Evolutionary conservation across 2,113 vertebrate genomes (phyloP), one percentile per base, ranked within the genome.

Genomic region (Dasypus novemcinctus): DNA sequence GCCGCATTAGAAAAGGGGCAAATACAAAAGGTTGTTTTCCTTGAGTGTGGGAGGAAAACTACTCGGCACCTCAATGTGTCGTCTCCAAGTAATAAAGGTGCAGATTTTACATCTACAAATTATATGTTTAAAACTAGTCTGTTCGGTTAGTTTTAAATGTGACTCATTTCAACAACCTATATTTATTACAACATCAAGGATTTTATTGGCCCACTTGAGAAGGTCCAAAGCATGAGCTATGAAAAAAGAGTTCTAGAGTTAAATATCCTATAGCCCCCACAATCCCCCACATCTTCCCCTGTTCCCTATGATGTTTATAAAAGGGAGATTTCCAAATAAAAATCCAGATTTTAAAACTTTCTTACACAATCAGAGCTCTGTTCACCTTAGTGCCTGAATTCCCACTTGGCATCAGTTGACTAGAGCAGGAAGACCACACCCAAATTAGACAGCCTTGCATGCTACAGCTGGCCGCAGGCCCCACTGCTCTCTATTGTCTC

Each of bases 61-160:
- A 54, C 27, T 71, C 41, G 66, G 64, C 15, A 93, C 9, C 63
- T 93, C 27, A 14, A 2, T 31, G 54, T 25, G 14, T 36, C 33
- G 52, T 81, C n/a, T 18, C 52, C 38, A 33, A 93, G 81, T 72
- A 87, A 63, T 9, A 85, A 85, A 66, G 38, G 41, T 72, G 41
- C 13, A 27, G 92, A 64, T 64, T 93, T 93, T n/a, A 9, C 27
- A 74, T 41, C 31, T 54, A 72, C 84, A 88, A 71, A 78, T 46
- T 29, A 12, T 36, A 23, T 78, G 41, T 68, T 78, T 31, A 61
- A 61, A 49, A 68, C 31, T 38, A 82, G 21, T 31, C 21, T 61
- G 38, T 76, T 68, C 20, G 3, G 2, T 57, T 17, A 54, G 52
- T 49, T 52, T 83, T 38, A 31, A 49, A 41, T 46, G 33, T 52